These are phyloP conservation scores for Ammodytes marinus DNA, from an alignment of 2,113 vertebrate species.

Conservation along the genomic window DNA sequence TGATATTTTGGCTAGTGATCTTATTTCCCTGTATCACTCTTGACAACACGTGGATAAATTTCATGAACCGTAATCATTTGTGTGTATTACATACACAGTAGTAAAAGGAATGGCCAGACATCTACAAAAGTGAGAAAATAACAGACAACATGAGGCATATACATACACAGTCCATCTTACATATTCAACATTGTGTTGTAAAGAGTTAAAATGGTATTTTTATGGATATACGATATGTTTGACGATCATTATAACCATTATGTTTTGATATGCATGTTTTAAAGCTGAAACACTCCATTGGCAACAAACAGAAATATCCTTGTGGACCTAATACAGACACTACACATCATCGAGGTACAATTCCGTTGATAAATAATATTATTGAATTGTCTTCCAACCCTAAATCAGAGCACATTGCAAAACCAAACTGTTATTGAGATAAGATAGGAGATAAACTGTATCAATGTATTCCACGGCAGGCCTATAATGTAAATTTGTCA, in stretches of 20 bases:
- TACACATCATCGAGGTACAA: neutral
- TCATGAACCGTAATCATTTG: neutral
- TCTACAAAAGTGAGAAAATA: neutral
- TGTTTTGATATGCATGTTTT: neutral
- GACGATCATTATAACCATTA: neutral
- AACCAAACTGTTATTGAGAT: constrained; percentile 4
- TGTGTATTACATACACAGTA: neutral
- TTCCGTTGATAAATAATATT: neutral
- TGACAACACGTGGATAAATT: neutral
- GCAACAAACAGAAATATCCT: neutral
- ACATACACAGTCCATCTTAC: too few species aligned
- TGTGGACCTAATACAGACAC: neutral
- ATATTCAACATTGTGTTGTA: too few species aligned
- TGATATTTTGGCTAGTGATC: neutral
- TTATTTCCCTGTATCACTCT: neutral
- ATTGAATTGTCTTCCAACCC: neutral
- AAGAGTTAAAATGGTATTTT: too few species aligned
- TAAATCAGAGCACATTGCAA: neutral
- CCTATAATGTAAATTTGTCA: constrained; percentile 15
- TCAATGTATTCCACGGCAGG: neutral
- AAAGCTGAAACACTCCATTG: neutral
- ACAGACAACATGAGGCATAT: neutral
- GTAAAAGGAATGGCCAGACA: neutral
- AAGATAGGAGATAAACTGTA: neutral
- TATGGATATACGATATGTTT: too few species aligned